A percentile compares a stretch with the other conserved stretches of the same genome.
Evolutionary conservation across 2,113 vertebrate genomes (phyloP).

Genomic region (Ciconia maguari): DNA sequence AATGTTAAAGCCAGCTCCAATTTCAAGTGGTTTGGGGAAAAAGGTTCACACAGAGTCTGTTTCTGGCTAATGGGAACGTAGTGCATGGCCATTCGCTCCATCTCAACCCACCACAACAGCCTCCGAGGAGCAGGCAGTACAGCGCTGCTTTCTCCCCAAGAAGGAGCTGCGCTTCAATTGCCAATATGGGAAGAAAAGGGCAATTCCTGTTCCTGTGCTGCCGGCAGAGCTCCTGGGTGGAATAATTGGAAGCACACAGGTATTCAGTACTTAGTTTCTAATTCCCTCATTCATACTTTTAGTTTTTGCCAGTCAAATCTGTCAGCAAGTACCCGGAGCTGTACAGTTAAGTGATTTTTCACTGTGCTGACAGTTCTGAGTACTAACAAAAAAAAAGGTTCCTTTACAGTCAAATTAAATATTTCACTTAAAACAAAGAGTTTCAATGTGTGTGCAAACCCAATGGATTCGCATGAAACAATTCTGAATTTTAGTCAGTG

Average conservation of each 20-base stretch:
- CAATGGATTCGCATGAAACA: neutral
- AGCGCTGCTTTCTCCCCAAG: neutral
- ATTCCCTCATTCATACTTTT: neutral
- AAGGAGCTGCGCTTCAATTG: neutral
- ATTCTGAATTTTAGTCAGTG: neutral
- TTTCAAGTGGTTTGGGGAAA: neutral
- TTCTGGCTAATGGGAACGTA: neutral
- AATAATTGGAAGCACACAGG: neutral
- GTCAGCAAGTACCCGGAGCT: neutral
- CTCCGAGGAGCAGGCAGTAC: neutral
- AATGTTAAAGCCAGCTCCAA: neutral
- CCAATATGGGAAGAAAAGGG: neutral
- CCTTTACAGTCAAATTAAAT: neutral
- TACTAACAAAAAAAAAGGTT: neutral
- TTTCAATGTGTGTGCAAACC: neutral
- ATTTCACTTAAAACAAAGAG: neutral
- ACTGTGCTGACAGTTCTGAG: neutral
- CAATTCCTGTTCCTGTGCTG: accelerated
- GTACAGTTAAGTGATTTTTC: neutral
- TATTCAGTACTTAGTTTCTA: neutral
- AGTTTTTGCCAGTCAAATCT: neutral
- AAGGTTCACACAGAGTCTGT: neutral
- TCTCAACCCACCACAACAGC: neutral
- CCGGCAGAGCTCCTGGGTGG: neutral
- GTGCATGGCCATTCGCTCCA: accelerated